A percentile compares a stretch with the other conserved stretches of the same genome.
Conservation (phyloP, 2,888 invertebrate species). For the Apoda limacodes region DNA sequence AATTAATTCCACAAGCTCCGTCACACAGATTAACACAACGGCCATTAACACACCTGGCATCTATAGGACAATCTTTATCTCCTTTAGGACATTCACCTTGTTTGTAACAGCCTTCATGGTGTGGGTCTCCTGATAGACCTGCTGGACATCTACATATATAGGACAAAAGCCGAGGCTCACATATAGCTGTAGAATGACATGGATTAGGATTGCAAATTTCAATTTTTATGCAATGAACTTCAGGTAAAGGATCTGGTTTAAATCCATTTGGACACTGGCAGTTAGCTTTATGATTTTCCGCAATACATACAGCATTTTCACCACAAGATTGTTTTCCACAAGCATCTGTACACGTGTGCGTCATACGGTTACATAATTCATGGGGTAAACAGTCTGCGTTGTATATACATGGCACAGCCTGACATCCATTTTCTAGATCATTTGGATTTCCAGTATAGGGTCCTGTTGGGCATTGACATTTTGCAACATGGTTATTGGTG, state of each 20-base stretch:
- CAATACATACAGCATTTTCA: constrained; percentile 87
- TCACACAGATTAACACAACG: constrained; percentile 86
- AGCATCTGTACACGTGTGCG: constrained; percentile 84
- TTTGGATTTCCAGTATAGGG: constrained; percentile 89
- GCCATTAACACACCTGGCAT: constrained; percentile 78
- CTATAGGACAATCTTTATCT: constrained; percentile 80
- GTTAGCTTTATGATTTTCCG: constrained; percentile 83
- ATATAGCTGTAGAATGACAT: constrained; percentile 85
- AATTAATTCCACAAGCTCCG: constrained; percentile 83
- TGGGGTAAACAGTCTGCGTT: constrained; percentile 85
- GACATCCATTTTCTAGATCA: constrained; percentile 79
- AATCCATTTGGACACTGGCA: constrained; percentile 91
- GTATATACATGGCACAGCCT: constrained; percentile 86
- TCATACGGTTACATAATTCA: constrained; percentile 85
- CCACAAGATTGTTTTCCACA: constrained; percentile 88
- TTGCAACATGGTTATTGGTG: constrained; percentile 89
- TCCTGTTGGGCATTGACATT: constrained; percentile 91
- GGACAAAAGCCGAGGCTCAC: constrained; percentile 76
- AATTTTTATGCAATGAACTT: constrained; percentile 79
- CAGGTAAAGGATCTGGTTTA: constrained; percentile 84
- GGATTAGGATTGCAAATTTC: constrained; percentile 82
- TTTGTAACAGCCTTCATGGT: constrained; percentile 78
- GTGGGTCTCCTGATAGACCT: constrained; percentile 82
- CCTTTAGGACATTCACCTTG: constrained; percentile 81
- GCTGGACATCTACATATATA: constrained; percentile 84